A percentile compares a stretch with the other conserved stretches of the same genome.
These are phyloP conservation scores for Cyprinodon variegatus DNA, from an alignment of 2,113 vertebrate genomes.

Conservation along the genomic window DNA sequence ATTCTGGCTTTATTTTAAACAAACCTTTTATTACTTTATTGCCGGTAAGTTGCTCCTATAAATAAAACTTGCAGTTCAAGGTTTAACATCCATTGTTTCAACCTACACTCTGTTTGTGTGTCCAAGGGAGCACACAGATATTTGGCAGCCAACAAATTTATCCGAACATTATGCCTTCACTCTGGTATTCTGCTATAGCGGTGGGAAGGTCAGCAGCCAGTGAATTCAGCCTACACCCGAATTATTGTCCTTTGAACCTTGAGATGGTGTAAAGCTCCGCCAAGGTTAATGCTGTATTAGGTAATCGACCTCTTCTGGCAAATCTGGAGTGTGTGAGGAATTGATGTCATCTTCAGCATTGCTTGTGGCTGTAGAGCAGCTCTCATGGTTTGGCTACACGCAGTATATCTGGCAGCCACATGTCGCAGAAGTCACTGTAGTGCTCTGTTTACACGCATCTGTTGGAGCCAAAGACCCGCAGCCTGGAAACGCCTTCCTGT, in stretches of 20 bases:
- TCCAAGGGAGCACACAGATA: neutral
- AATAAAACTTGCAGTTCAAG: neutral
- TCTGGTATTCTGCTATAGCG: conserved; percentile 33
- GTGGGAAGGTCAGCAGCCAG: conserved; percentile 61
- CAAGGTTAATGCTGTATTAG: conserved; percentile 76
- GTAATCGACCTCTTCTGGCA: conserved; percentile 71
- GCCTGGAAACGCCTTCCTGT: conserved; percentile 16
- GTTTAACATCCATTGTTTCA: neutral
- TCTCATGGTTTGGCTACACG: conserved; percentile 67
- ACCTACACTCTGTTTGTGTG: neutral
- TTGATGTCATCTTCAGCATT: conserved; percentile 53
- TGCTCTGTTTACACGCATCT: conserved; percentile 52
- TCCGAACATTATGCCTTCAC: conserved; percentile 44
- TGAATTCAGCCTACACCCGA: conserved; percentile 64
- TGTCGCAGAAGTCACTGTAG: conserved; percentile 48
- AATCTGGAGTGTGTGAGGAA: conserved; percentile 50
- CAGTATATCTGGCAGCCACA: conserved; percentile 70
- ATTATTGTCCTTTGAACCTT: conserved; percentile 76
- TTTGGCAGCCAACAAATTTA: conserved; percentile 41
- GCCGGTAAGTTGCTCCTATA: neutral
- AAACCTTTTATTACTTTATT: neutral
- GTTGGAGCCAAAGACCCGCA: conserved; percentile 44
- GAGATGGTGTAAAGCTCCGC: conserved; percentile 61
- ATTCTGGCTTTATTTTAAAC: neutral
- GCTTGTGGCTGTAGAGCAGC: conserved; percentile 51